A percentile compares a stretch with the other conserved stretches of the same genome.
Evolutionary conservation across 2,797 vertebrate species (phyloP).

Genomic region (Cottoperca gobio): DNA sequence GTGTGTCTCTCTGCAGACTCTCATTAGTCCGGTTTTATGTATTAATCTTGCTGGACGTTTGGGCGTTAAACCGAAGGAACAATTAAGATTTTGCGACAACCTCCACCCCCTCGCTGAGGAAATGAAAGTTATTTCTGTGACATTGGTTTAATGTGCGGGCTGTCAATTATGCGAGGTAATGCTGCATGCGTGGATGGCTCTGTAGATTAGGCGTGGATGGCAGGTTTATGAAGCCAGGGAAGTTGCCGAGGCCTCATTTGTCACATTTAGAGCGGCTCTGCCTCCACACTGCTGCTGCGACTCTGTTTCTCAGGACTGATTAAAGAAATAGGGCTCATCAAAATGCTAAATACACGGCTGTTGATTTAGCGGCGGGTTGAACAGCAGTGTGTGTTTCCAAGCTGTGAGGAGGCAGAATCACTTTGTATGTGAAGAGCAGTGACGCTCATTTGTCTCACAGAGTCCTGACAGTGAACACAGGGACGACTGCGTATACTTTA

Average conservation of each 20-base stretch:
- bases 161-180: constrained; percentile 23
- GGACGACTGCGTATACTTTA: too few relatives aligned
- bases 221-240: constrained; percentile 46
- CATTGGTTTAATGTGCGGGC: constrained; percentile 24
- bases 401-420: neutral
- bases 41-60: constrained; percentile 10
- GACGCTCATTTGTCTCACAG: too few relatives aligned
- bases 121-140: constrained; percentile 45
- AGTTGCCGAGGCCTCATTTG: constrained; percentile 31
- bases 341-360: constrained; percentile 15
- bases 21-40: neutral
- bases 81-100: constrained; percentile 27
- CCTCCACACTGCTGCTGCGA: neutral
- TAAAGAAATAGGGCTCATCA: constrained; percentile 3
- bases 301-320: neutral
- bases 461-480: too few relatives aligned
- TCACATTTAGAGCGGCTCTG: constrained; percentile 35
- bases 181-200: neutral
- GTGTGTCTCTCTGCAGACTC: neutral
- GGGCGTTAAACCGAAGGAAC: constrained; percentile 24
- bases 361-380: constrained; percentile 18
- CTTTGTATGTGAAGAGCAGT: too few relatives aligned
- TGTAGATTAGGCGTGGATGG: constrained; percentile 37
- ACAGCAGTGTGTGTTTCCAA: neutral
- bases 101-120: constrained; percentile 13